Evolutionary conservation across 2,113 vertebrate genomes (phyloP).

Genomic region (Indicator maculatus): DNA sequence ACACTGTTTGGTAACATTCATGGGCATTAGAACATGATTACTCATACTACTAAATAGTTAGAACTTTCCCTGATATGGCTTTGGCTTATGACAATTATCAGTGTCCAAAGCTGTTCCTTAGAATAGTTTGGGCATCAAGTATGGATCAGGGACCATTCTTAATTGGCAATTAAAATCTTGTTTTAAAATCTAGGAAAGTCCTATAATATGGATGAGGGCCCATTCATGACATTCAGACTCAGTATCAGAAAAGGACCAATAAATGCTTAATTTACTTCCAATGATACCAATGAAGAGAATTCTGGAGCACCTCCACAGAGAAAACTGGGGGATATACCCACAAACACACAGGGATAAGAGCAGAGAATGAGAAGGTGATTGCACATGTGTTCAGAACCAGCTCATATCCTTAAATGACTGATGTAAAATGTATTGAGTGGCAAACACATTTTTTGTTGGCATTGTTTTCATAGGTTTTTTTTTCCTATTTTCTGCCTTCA

Average conservation of each 20-base stretch:
- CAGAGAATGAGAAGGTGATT: neutral
- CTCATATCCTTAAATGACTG: neutral
- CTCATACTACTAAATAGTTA: neutral
- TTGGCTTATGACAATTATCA: neutral
- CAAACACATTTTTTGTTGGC: neutral
- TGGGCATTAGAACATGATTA: rapidly evolving
- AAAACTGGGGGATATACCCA: neutral
- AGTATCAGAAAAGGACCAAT: neutral
- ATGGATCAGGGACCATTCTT: neutral
- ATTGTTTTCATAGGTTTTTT: neutral
- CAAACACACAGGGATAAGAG: neutral
- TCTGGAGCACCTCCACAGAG: neutral
- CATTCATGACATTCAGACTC: neutral
- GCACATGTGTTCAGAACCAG: rapidly evolving
- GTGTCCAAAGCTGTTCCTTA: neutral
- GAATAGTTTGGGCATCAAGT: neutral
- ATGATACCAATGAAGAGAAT: neutral
- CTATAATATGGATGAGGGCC: neutral
- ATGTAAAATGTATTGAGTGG: neutral
- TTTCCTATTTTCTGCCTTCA: neutral
- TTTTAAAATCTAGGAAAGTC: neutral
- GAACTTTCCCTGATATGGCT: neutral
- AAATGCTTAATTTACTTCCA: neutral
- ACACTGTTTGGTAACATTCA: neutral
- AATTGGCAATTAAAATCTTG: neutral